Percentiles rank a stretch among this genome's conserved stretches.
Conservation (phyloP, 2,113 vertebrate species). For the Phalacrocorax carbo region DNA sequence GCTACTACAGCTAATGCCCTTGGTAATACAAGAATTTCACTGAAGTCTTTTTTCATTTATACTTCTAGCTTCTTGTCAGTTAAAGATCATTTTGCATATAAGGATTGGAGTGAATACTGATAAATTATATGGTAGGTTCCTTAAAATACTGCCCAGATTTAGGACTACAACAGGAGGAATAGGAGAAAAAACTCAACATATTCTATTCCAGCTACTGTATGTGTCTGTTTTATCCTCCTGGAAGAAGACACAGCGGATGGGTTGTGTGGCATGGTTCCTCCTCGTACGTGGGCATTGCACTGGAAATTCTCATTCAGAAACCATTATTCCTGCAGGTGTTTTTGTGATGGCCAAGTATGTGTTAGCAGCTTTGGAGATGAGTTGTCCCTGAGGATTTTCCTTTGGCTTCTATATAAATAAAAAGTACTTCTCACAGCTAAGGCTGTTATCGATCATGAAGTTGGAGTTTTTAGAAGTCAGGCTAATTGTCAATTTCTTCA, state of each 20-base stretch:
- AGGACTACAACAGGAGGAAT: not conserved
- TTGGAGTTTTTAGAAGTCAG: not conserved
- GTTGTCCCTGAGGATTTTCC: not conserved
- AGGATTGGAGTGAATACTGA: not conserved
- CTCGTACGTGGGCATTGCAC: rapidly evolving
- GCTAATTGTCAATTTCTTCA: conserved; percentile 13
- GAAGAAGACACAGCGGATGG: not conserved
- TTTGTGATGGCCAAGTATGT: not conserved
- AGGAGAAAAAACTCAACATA: not conserved
- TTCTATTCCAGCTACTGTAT: not conserved
- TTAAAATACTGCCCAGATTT: not conserved
- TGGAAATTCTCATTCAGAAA: conserved; percentile 5
- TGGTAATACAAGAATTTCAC: not conserved
- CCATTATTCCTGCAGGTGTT: conserved; percentile 32
- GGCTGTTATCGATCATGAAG: not conserved
- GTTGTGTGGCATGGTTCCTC: not conserved
- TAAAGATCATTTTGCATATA: not conserved
- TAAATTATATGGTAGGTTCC: not conserved
- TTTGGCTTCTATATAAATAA: not conserved
- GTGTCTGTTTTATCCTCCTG: not conserved
- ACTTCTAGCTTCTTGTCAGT: not conserved
- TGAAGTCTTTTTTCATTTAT: not conserved
- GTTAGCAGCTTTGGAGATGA: conserved; percentile 5
- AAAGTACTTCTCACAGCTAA: conserved; percentile 2
- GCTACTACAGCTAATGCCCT: not conserved